Base-by-base conservation (phyloP, 2,888 invertebrate species). In the Bellardia bayeri region DNA sequence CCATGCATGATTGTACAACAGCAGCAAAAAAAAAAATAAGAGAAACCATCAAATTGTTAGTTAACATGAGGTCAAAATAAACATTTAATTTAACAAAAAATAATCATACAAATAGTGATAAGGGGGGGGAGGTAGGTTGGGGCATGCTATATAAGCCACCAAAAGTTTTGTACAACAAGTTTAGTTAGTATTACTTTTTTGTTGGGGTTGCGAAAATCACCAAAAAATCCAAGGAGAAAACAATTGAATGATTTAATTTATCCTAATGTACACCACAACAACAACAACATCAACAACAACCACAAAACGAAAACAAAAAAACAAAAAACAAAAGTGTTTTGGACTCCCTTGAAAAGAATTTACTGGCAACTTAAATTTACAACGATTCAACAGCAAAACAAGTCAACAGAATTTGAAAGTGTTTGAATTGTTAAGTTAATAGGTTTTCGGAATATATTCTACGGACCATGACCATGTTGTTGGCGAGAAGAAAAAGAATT, bases 11-110 rank as follows among this genome's bases (percentile, higher is more conserved):
- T 80, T 63, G 14, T 64, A 64, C 78, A 64, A 72, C 33, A 54
- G 33, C 45, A 71, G 63, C 11, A 63, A 37, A 72, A 56, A 56
- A 56, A 13, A n/a, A 40, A 64, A 30, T 37, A 16, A 5, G 40
- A 14, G 4, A 80, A 16, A 42, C 71, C 64, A 86, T 58, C 78
- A 84, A 76, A 58, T 80, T 80, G 42, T 82, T 75, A 87, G 42
- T 82, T 75, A 87, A 85, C 87, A 79, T 82, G 87, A 85, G 87
- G 87, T 87, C 87, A 87, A 79, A 85, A 80, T 64, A 74, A 75
- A 83, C 45, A 81, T 80, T 75, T 75, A 68, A 64, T 75, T 75
- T 58, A 30, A 85, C 13, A 75, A 37, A 37, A 8, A 58, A 76
- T 11, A n/a, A 68, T 45, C 7, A 71, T 66, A 42, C 13, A 54